phyloP scores from a whole-genome alignment of 2,113 vertebrate species.

The Hoplias malabaricus region DNA sequence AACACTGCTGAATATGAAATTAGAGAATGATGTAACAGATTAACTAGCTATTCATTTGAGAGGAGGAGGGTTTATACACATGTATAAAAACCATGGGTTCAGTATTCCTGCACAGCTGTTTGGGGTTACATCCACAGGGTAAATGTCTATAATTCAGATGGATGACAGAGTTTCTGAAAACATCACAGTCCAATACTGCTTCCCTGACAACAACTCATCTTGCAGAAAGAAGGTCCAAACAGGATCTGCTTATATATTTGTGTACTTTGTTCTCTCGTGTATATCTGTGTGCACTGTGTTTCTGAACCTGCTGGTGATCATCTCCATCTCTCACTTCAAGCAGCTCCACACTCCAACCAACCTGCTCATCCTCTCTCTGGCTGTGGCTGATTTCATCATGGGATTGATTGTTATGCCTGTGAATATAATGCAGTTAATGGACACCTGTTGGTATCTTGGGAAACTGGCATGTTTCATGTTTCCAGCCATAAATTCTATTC shows the following conservation, averaged over 20 bases:
- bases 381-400: slow-evolving; percentile 60
- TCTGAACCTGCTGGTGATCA: slow-evolving; percentile 47
- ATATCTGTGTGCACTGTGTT: slow-evolving; percentile 23
- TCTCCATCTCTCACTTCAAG: slow-evolving; percentile 64
- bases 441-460: slow-evolving; percentile 64
- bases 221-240: neutral
- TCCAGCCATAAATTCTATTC: slow-evolving; percentile 43
- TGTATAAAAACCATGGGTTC: no score
- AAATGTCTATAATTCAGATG: no score
- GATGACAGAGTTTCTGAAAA: neutral
- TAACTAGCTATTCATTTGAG: no score
- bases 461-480: slow-evolving; percentile 55
- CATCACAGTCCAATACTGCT: neutral
- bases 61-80: no score
- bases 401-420: slow-evolving; percentile 79
- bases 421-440: slow-evolving; percentile 53
- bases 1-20: no score
- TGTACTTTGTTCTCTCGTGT: neutral
- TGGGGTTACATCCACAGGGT: no score
- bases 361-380: slow-evolving; percentile 67
- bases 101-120: no score
- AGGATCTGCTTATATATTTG: neutral
- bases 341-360: slow-evolving; percentile 72
- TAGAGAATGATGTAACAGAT: no score
- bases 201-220: neutral